A percentile compares a stretch with the other conserved stretches of the same genome.
Evolutionary conservation across 2,797 vertebrate species (phyloP).

Genomic region (Ctenopoma kingsleyae): DNA sequence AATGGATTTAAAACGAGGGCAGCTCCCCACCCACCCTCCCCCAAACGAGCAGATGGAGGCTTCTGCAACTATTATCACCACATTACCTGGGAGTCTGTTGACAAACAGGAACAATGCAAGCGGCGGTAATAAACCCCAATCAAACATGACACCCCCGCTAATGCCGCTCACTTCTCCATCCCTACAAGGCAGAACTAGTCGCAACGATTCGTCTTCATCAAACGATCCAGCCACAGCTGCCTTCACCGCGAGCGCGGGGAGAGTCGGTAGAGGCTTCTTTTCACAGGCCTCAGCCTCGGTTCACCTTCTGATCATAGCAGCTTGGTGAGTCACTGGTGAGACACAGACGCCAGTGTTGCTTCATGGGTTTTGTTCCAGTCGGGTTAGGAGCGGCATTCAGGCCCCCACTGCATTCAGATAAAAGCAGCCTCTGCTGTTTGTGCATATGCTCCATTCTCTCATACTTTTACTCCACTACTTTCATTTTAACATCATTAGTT

Average conservation of each 20-base stretch:
- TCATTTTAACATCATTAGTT: no score
- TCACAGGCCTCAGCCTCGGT: not conserved
- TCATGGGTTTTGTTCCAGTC: not conserved
- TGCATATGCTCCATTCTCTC: not conserved
- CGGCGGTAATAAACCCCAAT: conserved; percentile 83
- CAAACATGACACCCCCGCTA: conserved; percentile 83
- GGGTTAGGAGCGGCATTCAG: not conserved
- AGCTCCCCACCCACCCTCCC: conserved; percentile 33
- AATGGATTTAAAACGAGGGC: conserved; percentile 80
- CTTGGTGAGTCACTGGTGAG: conserved; percentile 3
- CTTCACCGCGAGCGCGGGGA: not conserved
- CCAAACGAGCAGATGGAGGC: conserved; percentile 83
- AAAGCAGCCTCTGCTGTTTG: not conserved
- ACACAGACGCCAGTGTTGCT: not conserved
- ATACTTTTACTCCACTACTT: no score
- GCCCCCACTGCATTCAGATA: not conserved
- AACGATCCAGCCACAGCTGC: conserved; percentile 34
- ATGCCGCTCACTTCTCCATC: conserved; percentile 71
- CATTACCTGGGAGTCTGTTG: conserved; percentile 86
- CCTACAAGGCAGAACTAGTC: conserved; percentile 53
- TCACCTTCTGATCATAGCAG: conserved; percentile 17
- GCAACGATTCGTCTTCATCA: conserved; percentile 45
- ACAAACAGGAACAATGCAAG: conserved; percentile 84
- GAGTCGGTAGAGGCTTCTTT: conserved; percentile 20
- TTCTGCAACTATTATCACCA: conserved; percentile 80